Evolutionary conservation across 2,113 vertebrate species (phyloP), one percentile per base, ranked within the genome.

Genomic region (Crotalus viridis): DNA sequence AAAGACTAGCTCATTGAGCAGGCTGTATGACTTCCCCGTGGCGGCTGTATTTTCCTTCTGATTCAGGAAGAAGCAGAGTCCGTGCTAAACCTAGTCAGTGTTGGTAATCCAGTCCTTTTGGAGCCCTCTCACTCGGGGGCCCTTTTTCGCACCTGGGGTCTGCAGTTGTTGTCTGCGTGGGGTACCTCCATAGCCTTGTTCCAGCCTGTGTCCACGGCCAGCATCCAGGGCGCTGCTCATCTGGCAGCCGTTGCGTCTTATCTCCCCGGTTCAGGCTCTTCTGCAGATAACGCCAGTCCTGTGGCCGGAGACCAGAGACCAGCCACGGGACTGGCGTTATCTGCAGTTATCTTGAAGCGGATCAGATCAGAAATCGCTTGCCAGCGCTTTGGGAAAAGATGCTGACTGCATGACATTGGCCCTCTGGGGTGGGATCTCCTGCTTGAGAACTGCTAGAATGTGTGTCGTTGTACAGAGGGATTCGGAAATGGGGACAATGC

Each of bases 201-300:
- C 15, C 33, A 81, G 19, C n/a, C 61, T 10, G 10, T 1, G 26
- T 2, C n/a, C 19, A 39, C 10, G n/a, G 74, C 86, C 43, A 5
- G 33, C n/a, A 87, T 46, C 26, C 26, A 3, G 46, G 19, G 46
- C 28, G 46, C 21, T 74, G 87, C 74, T 91, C 51, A 26, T n/a
- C 1, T 0, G 81, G 85, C 33, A 39, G 85, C 92, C 89, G 59
- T 93, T 87, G 26, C 0, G 10, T 92, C 93, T 74, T 91, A 52
- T 92, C 54, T 12, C 22, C 69, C 28, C 3, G 7, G 33, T n/a
- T 81, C 85, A 19, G 8, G 0, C 0, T 43, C 26, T 28, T 86
- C 22, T 13, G 85, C 85, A 86, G 91, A 52, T 39, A 59, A 46
- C 48, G 22, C 43, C 1, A 0, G 0, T 26, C 33, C 33, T 4